Base-by-base conservation (phyloP, 2,888 invertebrate genomes). In the Drosophila prolongata region DNA sequence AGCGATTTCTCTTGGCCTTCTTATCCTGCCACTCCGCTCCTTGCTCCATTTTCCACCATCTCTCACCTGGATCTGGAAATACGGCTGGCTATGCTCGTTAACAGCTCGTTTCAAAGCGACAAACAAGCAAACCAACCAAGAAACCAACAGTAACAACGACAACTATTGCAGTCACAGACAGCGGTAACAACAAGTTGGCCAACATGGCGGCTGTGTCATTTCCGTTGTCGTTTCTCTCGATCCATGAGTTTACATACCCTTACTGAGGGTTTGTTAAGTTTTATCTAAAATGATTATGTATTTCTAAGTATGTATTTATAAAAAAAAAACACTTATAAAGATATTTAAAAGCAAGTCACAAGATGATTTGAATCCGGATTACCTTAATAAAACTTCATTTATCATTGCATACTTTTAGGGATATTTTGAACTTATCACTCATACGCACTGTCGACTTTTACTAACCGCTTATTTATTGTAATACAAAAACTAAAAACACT, bases 161-260 rank as follows among this genome's bases (percentile, higher is more conserved):
- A 24, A 52, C 44, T 14, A 42, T 53, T 53, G 55, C 58, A 61
- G 43, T 53, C 52, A 58, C 58, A 58, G 69, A 54, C 57, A 73
- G 43, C n/a, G 56, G 44, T 43, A 72, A 62, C 67, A 55, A 43
- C 50, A 34, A 30, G 43, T 64, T 67, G 57, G 69, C 79, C 75
- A 80, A 75, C 74, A 77, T 81, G 78, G 76, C 70, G 76, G 75
- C 79, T 75, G 64, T 75, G 76, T 87, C 87, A 90, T 90, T 90
- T 90, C 89, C 90, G 89, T 60, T 84, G 80, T 70, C 69, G 73
- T 61, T 61, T 6, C 62, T 38, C 14, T 37, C 35, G 42, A 11
- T 49, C 11, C 50, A 37, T 14, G n/a, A 6, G 13, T 16, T 16
- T 13, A 8, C 9, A 34, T 54, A 43, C 34, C 14, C 34, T 60